Base-by-base conservation (phyloP, 2,888 invertebrate genomes). In the Deilephila elpenor region DNA sequence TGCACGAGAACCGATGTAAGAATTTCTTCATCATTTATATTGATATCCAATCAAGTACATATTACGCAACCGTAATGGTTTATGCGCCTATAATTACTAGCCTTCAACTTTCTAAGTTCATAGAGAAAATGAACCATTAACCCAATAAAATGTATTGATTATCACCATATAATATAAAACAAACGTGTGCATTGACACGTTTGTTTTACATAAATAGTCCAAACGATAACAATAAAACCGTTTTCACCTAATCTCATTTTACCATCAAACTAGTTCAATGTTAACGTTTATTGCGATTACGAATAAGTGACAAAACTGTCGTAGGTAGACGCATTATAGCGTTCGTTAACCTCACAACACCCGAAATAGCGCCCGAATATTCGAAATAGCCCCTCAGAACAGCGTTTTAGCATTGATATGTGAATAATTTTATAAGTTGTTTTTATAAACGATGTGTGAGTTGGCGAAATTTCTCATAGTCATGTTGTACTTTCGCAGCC, bases 261-360 rank as follows among this genome's bases (percentile, higher is more conserved):
- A 25, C 25, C 32, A 67, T 71, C 34, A 56, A 72, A 72, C 51
- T 73, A 78, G 78, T 76, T 77, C 76, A 81, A 79, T 80, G 77
- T 73, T 76, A 78, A 78, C 74, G 71, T 59, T 64, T 71, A 75
- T 77, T 76, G 74, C 34, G 37, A 59, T 76, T 76, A 75, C 59
- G 72, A 70, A 72, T 71, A 25, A 71, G 73, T 76, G 73, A 78
- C 77, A 78, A 76, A 75, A 75, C 75, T 78, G 56, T 75, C 73
- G 72, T 70, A 71, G 75, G 76, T 71, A 70, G 71, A 71, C 72
- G 56, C 74, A 71, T 44, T 75, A 62, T 71, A 67, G 59, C 76
- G 80, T 79, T 79, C 80, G 76, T 80, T 81, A 76, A 81, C 78
- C 79, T 73, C 73, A 71, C 37, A 3, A 14, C 8, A 64, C 79